A percentile compares a stretch with the other conserved stretches of the same genome.
These are phyloP conservation scores for Hymenochirus boettgeri DNA, from an alignment of 2,113 vertebrate species.

Conservation along the genomic window DNA sequence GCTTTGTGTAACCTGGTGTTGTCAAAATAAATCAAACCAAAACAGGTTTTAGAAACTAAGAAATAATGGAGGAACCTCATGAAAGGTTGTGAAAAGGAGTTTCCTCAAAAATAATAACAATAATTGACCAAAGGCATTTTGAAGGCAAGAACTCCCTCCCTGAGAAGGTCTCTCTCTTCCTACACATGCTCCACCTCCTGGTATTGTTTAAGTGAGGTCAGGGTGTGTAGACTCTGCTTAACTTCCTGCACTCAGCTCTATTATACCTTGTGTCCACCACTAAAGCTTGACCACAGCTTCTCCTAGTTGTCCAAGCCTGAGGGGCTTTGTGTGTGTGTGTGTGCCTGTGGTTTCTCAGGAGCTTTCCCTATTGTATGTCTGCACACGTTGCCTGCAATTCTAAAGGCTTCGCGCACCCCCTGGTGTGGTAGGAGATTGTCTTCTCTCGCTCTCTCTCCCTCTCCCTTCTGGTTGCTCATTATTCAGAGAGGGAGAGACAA, in stretches of 20 bases:
- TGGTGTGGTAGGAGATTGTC: slow-evolving; percentile 97
- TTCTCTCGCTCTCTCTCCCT: slow-evolving; percentile 85
- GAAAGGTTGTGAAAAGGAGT: slow-evolving; percentile 45
- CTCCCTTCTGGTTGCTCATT: slow-evolving; percentile 98
- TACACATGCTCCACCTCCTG: slow-evolving; percentile 36
- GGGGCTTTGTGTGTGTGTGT: slow-evolving; percentile 10
- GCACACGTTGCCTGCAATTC: slow-evolving; percentile 67
- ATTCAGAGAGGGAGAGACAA: slow-evolving; percentile 76
- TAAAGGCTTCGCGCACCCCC: slow-evolving; percentile 96
- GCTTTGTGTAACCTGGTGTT: slow-evolving; percentile 57
- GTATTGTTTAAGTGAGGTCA: slow-evolving; percentile 28
- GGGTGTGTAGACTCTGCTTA: slow-evolving; percentile 34
- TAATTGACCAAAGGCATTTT: slow-evolving; percentile 26
- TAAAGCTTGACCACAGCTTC: slow-evolving; percentile 43
- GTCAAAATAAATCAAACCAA: slow-evolving; percentile 44
- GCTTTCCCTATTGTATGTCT: slow-evolving; percentile 30
- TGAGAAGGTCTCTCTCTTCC: slow-evolving; percentile 46
- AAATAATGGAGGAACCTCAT: slow-evolving; percentile 51
- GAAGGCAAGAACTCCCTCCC: slow-evolving; percentile 63
- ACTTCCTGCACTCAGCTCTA: slow-evolving; percentile 48
- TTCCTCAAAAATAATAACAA: slow-evolving; percentile 45
- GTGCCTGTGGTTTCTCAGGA: slow-evolving; percentile 4
- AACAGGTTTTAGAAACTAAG: too few species aligned
- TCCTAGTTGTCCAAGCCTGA: slow-evolving; percentile 47
- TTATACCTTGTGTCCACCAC: slow-evolving; percentile 52